These are phyloP conservation scores for Drosophila ustulata DNA, from an alignment of 2,888 invertebrate genomes.

Conservation along the genomic window DNA sequence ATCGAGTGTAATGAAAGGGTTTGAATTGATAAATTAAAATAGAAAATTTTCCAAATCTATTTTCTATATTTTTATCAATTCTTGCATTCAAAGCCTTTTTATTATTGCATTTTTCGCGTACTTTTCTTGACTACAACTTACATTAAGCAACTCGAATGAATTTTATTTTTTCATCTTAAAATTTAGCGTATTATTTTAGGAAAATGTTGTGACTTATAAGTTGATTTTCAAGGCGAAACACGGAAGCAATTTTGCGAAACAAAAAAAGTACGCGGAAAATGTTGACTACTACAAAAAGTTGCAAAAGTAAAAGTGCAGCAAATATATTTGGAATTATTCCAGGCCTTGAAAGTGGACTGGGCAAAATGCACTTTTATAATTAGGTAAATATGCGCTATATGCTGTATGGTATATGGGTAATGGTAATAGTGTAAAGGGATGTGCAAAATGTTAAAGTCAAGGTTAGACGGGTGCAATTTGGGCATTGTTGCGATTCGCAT, in stretches of 20 bases:
- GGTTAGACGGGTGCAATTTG: conserved; percentile 70
- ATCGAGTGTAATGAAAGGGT: too few species aligned
- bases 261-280: conserved; percentile 31
- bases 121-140: too few species aligned
- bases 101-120: too few species aligned
- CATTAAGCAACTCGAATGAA: too few species aligned
- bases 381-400: conserved; percentile 59
- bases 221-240: conserved; percentile 53
- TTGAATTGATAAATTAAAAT: too few species aligned
- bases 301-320: conserved; percentile 52
- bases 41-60: too few species aligned
- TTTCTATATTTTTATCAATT: too few species aligned
- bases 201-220: conserved; percentile 13
- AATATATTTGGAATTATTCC: conserved; percentile 45
- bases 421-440: conserved; percentile 58
- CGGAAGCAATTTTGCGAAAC: conserved; percentile 42
- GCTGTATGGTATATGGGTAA: conserved; percentile 17
- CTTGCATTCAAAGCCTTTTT: too few species aligned
- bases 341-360: conserved; percentile 46
- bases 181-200: not conserved
- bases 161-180: not conserved
- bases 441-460: conserved; percentile 56
- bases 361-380: conserved; percentile 45
- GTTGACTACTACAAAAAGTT: conserved; percentile 39
- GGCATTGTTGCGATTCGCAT: conserved; percentile 68